phyloP scores from a whole-genome alignment of 2,113 vertebrate genomes.

The Aphyosemion australe region DNA sequence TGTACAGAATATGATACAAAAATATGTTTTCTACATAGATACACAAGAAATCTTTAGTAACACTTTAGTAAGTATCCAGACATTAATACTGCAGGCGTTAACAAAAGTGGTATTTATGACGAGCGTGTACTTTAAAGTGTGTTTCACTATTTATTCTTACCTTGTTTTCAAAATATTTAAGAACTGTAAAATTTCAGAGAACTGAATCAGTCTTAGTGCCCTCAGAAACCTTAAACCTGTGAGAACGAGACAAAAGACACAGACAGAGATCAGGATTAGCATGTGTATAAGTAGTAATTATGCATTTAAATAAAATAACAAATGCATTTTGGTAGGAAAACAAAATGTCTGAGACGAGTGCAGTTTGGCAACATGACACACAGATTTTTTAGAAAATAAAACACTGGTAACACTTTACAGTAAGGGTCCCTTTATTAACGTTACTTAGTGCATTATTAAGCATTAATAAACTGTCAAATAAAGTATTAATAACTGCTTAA shows the following conservation, averaged over 20 bases:
- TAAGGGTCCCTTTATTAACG: no score
- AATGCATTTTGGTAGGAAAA: not conserved
- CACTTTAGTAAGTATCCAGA: not conserved
- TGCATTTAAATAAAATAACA: no score
- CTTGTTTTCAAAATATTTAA: slow-evolving; percentile 99
- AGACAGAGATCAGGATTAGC: slow-evolving; percentile 9
- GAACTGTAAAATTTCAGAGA: slow-evolving; percentile 99
- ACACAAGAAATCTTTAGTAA: no score
- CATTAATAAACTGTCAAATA: no score
- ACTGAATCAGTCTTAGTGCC: slow-evolving; percentile 98
- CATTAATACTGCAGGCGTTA: not conserved
- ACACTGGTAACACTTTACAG: no score
- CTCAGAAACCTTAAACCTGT: slow-evolving; percentile 98
- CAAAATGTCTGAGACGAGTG: not conserved
- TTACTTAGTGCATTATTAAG: no score
- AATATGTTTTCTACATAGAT: no score
- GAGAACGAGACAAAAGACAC: slow-evolving; percentile 30
- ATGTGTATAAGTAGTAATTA: not conserved
- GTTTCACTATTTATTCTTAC: slow-evolving; percentile 76
- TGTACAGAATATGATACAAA: no score
- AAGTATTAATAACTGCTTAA: no score
- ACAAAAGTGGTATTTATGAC: no score
- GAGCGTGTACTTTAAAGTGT: no score
- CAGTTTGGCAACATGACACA: not conserved
- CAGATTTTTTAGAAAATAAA: not conserved